Conservation (phyloP, 2,888 invertebrate species). For the Galerucella nymphaeae region DNA sequence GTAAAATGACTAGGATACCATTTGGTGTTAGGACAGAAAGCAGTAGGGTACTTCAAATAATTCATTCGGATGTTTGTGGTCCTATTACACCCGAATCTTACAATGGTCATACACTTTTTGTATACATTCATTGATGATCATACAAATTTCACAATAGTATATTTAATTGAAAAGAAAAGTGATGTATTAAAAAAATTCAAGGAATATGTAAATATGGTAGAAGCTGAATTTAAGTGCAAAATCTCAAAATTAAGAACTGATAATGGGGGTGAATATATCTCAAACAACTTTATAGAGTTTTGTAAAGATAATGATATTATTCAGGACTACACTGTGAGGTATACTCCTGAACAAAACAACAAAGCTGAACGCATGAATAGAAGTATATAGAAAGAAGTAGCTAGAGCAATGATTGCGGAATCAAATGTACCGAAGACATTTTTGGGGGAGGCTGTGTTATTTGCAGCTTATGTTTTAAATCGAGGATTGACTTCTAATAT, state of each 20-base stretch:
- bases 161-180: too few species aligned
- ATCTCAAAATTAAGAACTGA: constrained; percentile 20
- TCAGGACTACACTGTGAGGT: constrained; percentile 43
- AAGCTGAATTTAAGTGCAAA: neutral
- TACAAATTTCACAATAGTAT: too few species aligned
- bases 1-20: too few species aligned
- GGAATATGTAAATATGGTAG: neutral
- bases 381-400: constrained; percentile 46
- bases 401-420: constrained; percentile 45
- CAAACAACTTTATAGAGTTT: constrained; percentile 37
- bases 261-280: constrained; percentile 40
- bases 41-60: too few species aligned
- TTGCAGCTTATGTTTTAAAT: constrained; percentile 39
- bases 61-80: too few species aligned
- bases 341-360: constrained; percentile 48
- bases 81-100: too few species aligned
- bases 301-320: constrained; percentile 29
- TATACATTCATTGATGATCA: too few species aligned
- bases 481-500: constrained; percentile 29
- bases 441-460: constrained; percentile 39
- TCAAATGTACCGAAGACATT: constrained; percentile 43
- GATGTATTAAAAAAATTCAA: neutral
- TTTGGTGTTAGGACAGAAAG: too few species aligned
- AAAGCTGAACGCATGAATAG: constrained; percentile 48
- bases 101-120: too few species aligned